Base-by-base conservation (phyloP, 2,888 invertebrate genomes). In the Erebia ligea region DNA sequence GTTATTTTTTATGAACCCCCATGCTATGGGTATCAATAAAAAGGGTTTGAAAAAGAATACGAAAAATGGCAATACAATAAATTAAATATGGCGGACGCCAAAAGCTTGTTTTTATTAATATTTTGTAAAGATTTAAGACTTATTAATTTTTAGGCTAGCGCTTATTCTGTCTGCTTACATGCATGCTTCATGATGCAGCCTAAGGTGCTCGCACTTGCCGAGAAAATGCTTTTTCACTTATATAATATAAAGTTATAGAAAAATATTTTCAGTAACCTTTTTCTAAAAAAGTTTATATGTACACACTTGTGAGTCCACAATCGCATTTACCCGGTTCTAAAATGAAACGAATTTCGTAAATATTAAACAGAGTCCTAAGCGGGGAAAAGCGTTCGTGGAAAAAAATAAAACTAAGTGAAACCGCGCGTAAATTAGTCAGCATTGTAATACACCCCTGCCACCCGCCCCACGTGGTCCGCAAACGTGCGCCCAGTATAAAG, bases 381-480 rank as follows among this genome's bases (percentile, higher is more conserved):
- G 65, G 65, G 57, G 64, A 62, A 66, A 45, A 62, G 45, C 48
- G 58, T 25, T 57, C 50, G 17, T 56, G 54, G 61, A 62, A 56
- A 69, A 21, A 72, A 72, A 80, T 82, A 82, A 73, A 83, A 87
- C 76, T 82, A 82, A 82, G 82, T 81, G 84, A 84, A 87, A 83
- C 84, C 85, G 81, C 82, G 81, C 81, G 84, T 86, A 88, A 90
- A 90, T 91, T 90, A 88, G 86, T 84, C 84, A 84, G 83, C 84
- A 87, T 90, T 91, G 90, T 89, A 81, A 85, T 85, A 81, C 81
- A 76, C 77, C 77, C 79, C 73, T 68, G 67, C 74, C 70, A 66
- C 73, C 71, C 79, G 76, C 76, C 77, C 54, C 82, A 71, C 78
- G 76, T 79, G 80, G 76, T 81, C 82, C 81, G 79, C 83, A 79